Conservation (phyloP, 2,888 invertebrate genomes). For the Eupithecia insigniata region DNA sequence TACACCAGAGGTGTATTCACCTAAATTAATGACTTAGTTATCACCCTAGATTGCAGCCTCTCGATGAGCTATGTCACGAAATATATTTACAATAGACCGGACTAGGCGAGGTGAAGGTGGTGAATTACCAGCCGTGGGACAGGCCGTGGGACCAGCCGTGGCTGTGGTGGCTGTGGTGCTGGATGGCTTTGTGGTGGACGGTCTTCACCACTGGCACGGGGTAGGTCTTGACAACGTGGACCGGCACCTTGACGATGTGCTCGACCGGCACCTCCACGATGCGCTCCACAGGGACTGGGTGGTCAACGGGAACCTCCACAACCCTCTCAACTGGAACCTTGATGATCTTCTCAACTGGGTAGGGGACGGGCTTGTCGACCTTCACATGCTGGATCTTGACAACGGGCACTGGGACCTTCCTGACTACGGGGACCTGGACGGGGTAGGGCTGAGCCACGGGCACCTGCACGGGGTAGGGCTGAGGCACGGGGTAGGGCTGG, state of each 20-base stretch:
- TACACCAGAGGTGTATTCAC: constrained; percentile 62
- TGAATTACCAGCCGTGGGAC: constrained; percentile 51
- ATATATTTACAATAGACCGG: constrained; percentile 75
- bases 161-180: constrained; percentile 56
- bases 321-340: constrained; percentile 84
- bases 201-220: constrained; percentile 76
- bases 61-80: constrained; percentile 76
- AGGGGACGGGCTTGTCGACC: constrained; percentile 84
- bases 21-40: constrained; percentile 83
- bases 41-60: constrained; percentile 82
- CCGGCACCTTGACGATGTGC: constrained; percentile 78
- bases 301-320: constrained; percentile 82
- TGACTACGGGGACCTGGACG: constrained; percentile 82
- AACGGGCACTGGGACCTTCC: constrained; percentile 82
- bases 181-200: constrained; percentile 71
- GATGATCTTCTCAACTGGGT: constrained; percentile 85
- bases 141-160: constrained; percentile 45
- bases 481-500: constrained; percentile 81
- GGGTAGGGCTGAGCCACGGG: constrained; percentile 85
- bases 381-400: constrained; percentile 83
- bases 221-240: constrained; percentile 74
- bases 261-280: constrained; percentile 82
- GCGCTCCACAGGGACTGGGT: constrained; percentile 81
- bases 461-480: constrained; percentile 80
- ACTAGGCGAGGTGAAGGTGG: constrained; percentile 58